Conservation (phyloP, 2,797 vertebrate genomes). For the Epinephelus coioides region DNA sequence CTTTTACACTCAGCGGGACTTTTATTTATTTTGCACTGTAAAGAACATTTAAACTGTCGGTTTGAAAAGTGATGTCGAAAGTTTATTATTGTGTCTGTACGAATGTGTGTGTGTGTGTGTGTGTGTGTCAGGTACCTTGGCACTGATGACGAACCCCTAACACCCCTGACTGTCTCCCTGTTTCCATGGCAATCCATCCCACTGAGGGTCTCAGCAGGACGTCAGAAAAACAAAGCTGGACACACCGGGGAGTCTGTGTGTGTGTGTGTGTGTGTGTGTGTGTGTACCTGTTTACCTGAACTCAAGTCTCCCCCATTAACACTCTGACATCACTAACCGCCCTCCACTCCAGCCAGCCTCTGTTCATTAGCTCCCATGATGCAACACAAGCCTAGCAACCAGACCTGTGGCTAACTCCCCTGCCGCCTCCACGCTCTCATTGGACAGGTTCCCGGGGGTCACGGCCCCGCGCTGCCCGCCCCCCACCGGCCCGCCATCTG, state of each 20-base stretch:
- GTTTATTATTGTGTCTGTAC: slow-evolving; percentile 3
- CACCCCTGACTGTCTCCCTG: slow-evolving; percentile 35
- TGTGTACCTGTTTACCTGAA: slow-evolving; percentile 53
- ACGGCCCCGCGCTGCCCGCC: slow-evolving; percentile 37
- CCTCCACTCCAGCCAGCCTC: slow-evolving; percentile 21
- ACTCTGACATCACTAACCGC: slow-evolving; percentile 64
- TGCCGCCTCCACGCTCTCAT: slow-evolving; percentile 54
- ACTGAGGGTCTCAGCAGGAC: slow-evolving; percentile 72
- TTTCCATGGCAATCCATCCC: slow-evolving; percentile 77
- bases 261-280: slow-evolving; percentile 2
- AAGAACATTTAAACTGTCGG: slow-evolving; percentile 4
- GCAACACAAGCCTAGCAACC: slow-evolving; percentile 75
- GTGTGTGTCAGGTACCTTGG: slow-evolving; percentile 28
- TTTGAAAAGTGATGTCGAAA: neutral
- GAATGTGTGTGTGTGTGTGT: slow-evolving; percentile 13
- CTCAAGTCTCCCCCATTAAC: slow-evolving; percentile 52
- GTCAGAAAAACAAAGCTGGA: slow-evolving; percentile 74
- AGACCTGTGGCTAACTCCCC: slow-evolving; percentile 75
- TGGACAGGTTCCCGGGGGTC: slow-evolving; percentile 73
- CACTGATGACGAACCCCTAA: slow-evolving; percentile 27
- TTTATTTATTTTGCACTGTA: neutral
- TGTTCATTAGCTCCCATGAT: slow-evolving; percentile 71
- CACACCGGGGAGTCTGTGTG: slow-evolving; percentile 59
- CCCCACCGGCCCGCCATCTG: slow-evolving; percentile 66
- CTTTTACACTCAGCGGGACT: neutral